Evolutionary conservation across 2,113 vertebrate species (phyloP).

Genomic region (Cebidichthys violaceus): DNA sequence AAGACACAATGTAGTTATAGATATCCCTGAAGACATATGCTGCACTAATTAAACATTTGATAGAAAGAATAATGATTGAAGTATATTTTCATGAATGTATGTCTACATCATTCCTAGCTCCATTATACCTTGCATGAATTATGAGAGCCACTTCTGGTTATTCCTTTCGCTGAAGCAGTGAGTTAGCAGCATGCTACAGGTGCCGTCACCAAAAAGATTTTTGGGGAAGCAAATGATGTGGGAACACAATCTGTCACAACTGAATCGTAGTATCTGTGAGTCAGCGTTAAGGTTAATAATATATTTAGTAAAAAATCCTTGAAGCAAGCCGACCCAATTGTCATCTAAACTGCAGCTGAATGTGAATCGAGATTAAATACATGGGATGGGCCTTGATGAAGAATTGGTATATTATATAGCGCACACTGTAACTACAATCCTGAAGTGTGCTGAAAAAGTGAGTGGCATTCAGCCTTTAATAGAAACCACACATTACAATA

Average conservation of each 20-base stretch:
- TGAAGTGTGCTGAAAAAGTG: constrained; percentile 19
- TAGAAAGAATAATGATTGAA: not conserved
- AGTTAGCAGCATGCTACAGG: not conserved
- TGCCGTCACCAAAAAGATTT: not conserved
- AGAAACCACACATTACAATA: constrained; percentile 39
- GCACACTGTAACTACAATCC: constrained; percentile 28
- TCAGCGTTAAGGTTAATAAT: constrained; percentile 24
- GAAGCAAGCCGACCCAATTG: constrained; percentile 22
- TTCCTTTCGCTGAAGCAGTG: not conserved
- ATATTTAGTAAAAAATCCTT: constrained; percentile 32
- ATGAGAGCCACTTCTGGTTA: not conserved
- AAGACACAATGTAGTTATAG: constrained; percentile 1
- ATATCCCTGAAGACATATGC: not conserved
- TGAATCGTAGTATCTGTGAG: constrained; percentile 25
- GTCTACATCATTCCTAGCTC: not conserved
- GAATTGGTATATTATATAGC: constrained; percentile 18
- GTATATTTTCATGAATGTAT: not conserved
- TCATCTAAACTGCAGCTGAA: constrained; percentile 30
- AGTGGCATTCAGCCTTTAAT: constrained; percentile 48
- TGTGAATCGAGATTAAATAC: constrained; percentile 39
- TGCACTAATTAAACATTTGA: constrained; percentile 4
- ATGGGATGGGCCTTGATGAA: constrained; percentile 12
- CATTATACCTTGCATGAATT: not conserved
- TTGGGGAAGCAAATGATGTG: not conserved
- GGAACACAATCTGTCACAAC: constrained; percentile 5